Conservation (phyloP, 2,888 invertebrate species). For the Lepeophtheirus nordmannii region DNA sequence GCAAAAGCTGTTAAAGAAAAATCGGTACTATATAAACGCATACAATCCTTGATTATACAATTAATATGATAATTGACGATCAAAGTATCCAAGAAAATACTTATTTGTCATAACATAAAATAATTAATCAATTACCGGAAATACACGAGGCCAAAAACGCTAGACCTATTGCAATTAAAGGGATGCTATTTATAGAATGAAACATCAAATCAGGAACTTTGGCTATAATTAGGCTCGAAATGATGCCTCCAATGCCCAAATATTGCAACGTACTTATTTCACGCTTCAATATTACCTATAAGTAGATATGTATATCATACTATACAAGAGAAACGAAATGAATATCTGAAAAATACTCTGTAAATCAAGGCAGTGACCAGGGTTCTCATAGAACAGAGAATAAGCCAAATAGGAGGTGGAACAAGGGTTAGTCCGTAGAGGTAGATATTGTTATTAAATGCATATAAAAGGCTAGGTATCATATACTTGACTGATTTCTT, state of each 20-base stretch:
- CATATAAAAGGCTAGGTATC: slow-evolving; percentile 20
- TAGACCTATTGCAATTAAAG: slow-evolving; percentile 5
- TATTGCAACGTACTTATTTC: slow-evolving; percentile 9
- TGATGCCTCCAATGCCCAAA: slow-evolving; percentile 8
- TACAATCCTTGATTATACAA: neutral
- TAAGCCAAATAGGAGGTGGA: slow-evolving; percentile 24
- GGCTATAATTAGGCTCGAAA: slow-evolving; percentile 21
- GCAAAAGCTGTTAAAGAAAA: slow-evolving; percentile 12
- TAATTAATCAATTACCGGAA: slow-evolving; percentile 1
- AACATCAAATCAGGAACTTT: slow-evolving; percentile 17
- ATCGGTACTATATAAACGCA: neutral
- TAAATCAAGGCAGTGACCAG: slow-evolving; percentile 22
- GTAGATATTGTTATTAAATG: slow-evolving; percentile 25
- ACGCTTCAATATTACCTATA: slow-evolving; percentile 12
- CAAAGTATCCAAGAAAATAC: neutral
- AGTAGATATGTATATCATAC: neutral
- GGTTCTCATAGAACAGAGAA: slow-evolving; percentile 21
- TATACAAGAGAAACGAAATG: neutral
- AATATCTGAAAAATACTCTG: slow-evolving; percentile 10
- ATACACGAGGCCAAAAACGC: slow-evolving; percentile 14
- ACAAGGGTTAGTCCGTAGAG: slow-evolving; percentile 20
- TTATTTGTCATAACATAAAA: slow-evolving; percentile 1
- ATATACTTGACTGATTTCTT: slow-evolving; percentile 14
- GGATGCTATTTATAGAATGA: slow-evolving; percentile 1
- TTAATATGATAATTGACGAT: neutral